Evolutionary conservation across 1,140 invertebrate species (phyloP).

Genomic region (Reticulitermes speratus): DNA sequence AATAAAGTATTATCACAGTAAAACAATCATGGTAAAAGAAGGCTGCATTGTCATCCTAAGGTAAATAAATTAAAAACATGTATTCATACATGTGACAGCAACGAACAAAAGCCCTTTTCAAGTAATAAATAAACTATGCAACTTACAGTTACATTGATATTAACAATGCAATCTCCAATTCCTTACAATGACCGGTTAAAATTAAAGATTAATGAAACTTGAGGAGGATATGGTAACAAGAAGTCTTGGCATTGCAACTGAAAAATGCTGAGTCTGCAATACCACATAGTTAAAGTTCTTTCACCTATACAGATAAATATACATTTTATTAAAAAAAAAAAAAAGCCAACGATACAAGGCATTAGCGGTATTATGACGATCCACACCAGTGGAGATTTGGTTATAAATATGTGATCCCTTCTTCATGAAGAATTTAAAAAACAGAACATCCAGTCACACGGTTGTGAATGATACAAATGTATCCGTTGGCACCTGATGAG

Average conservation of each 20-base stretch:
- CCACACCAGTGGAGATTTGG: conserved; percentile 15
- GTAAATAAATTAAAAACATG: conserved; percentile 7
- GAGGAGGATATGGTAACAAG: not conserved
- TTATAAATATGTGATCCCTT: not conserved
- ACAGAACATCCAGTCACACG: not conserved
- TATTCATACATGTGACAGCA: not conserved
- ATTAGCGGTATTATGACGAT: conserved; percentile 19
- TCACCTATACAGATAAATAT: conserved; percentile 19
- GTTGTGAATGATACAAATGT: conserved; percentile 21
- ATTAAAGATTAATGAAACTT: not conserved
- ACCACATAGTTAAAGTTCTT: not conserved
- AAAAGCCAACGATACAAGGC: conserved; percentile 24
- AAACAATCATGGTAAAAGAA: conserved; percentile 1
- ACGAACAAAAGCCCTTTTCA: not conserved
- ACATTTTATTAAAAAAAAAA: conserved; percentile 1
- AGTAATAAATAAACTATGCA: not conserved
- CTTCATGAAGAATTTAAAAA: not conserved
- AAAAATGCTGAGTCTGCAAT: conserved; percentile 12
- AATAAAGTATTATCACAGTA: conserved; percentile 2
- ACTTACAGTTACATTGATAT: not conserved
- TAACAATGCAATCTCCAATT: not conserved
- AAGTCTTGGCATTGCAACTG: not conserved
- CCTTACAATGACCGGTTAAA: not conserved
- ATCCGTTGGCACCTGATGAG: conserved; percentile 19
- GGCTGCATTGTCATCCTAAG: not conserved